Evolutionary conservation across 2,113 vertebrate species (phyloP), one percentile per base, ranked within the genome.

Genomic region (Brachypteracias leptosomus): DNA sequence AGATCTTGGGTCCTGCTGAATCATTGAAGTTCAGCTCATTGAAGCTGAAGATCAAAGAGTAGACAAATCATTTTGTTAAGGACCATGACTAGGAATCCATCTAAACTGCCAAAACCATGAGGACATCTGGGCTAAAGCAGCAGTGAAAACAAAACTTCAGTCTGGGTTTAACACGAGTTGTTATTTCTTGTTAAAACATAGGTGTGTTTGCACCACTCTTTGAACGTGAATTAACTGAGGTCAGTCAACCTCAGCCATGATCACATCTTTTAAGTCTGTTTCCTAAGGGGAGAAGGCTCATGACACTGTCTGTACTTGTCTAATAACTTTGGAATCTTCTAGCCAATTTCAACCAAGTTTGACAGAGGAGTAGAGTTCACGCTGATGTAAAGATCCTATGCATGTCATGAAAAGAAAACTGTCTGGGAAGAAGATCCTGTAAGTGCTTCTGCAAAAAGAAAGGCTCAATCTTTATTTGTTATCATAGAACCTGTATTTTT

Each of bases 281-380:
- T 83, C 90, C 92, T 77, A 80, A 92, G 75, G 82, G 88, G 21
- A 91, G 51, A 80, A 51, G 29, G 51, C 58, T 84, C 58, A 90
- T 8, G 24, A 66, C 46, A 36, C n/a, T 73, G 72, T 25, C 89
- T 95, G 71, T 46, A 77, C 81, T 81, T 67, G 80, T 61, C 80
- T 54, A 70, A 22, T 28, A 85, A 79, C 40, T 61, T 74, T 7
- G 11, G 19, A 85, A 51, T 29, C 82, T 85, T 79, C 54, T 14
- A 94, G 74, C 44, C 24, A 25, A 42, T 65, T 94, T 85, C 52
- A 61, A 13, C 21, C 6, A 3, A 8, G 3, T 82, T 31, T 84
- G 79, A 79, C 9, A 70, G 51, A 54, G 31, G 7, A 49, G 42
- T 1, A 58, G 46, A 22, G 20, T 74, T 88, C 42, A 36, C 8